Evolutionary conservation across 2,797 vertebrate genomes (phyloP).

Genomic region (Microctenopoma steveboyesi): DNA sequence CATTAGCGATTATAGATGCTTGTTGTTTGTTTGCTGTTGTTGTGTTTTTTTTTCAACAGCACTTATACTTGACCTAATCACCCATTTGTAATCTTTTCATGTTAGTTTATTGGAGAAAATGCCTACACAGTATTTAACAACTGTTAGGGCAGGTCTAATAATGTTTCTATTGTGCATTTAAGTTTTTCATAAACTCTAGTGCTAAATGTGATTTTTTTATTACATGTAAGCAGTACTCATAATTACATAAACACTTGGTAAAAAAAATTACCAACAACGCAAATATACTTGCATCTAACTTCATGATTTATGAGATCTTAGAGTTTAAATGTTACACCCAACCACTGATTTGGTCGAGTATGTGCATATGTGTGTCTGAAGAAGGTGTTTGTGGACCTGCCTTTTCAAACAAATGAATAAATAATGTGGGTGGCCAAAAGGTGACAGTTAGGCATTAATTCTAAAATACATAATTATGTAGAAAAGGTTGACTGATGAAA

Average conservation of each 20-base stretch:
- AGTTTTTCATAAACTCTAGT: constrained; percentile 4
- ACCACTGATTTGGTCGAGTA: neutral
- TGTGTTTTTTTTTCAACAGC: constrained; percentile 31
- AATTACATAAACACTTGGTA: neutral
- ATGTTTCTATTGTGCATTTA: neutral
- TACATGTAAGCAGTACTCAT: too few species aligned
- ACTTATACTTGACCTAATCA: constrained; percentile 65
- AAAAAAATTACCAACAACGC: neutral
- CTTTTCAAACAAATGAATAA: constrained; percentile 77
- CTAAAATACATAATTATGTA: constrained; percentile 95
- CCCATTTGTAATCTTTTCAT: constrained; percentile 53
- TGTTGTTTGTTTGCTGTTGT: neutral
- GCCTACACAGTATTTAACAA: constrained; percentile 22
- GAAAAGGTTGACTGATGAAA: constrained; percentile 94
- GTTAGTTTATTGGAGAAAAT: constrained; percentile 46
- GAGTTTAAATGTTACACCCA: constrained; percentile 70
- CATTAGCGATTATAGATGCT: constrained; percentile 60
- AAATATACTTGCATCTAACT: neutral
- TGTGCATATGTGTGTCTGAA: constrained; percentile 1
- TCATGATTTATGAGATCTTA: constrained; percentile 6
- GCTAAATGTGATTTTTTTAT: too few species aligned
- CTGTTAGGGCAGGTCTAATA: constrained; percentile 37
- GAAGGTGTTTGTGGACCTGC: constrained; percentile 81
- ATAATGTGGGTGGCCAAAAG: constrained; percentile 84
- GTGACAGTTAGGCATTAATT: constrained; percentile 96